phyloP scores from a whole-genome alignment of 2,113 vertebrate species.

The Otus sunia region DNA sequence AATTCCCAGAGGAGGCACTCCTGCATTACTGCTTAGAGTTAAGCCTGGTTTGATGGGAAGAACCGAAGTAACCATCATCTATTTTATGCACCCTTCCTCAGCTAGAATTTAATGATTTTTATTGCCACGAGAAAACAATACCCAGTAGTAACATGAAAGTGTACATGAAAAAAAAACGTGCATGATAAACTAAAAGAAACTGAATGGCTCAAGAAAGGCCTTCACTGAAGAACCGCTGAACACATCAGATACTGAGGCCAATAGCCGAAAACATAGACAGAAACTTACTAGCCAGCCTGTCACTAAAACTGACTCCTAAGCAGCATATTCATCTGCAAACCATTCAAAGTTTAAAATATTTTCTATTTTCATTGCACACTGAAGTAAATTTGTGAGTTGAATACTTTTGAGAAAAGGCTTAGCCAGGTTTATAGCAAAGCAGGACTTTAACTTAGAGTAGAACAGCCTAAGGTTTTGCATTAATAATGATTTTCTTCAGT shows the following conservation, averaged over 20 bases:
- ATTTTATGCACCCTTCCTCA: conserved; percentile 6
- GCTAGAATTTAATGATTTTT: conserved; percentile 22
- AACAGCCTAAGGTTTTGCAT: neutral
- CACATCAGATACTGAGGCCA: neutral
- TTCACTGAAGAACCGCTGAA: neutral
- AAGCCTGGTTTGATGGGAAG: conserved; percentile 27
- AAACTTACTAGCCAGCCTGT: neutral
- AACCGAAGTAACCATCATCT: conserved; percentile 33
- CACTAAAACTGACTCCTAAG: neutral
- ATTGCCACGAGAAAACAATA: conserved; percentile 4
- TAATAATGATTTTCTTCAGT: neutral
- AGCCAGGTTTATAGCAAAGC: neutral
- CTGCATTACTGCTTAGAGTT: conserved; percentile 59
- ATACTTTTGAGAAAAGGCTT: neutral
- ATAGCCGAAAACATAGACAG: neutral
- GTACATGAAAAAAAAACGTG: neutral
- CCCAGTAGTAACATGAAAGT: neutral
- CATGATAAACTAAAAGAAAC: conserved; percentile 15
- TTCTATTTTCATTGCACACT: neutral
- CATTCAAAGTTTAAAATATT: neutral
- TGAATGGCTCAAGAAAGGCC: conserved; percentile 33
- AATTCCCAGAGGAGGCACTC: conserved; percentile 79
- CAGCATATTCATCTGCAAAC: neutral
- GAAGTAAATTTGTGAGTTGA: neutral
- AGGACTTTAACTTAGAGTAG: neutral